These are phyloP conservation scores for Ennomos quercinarius DNA, from an alignment of 2,888 invertebrate genomes.

Conservation along the genomic window DNA sequence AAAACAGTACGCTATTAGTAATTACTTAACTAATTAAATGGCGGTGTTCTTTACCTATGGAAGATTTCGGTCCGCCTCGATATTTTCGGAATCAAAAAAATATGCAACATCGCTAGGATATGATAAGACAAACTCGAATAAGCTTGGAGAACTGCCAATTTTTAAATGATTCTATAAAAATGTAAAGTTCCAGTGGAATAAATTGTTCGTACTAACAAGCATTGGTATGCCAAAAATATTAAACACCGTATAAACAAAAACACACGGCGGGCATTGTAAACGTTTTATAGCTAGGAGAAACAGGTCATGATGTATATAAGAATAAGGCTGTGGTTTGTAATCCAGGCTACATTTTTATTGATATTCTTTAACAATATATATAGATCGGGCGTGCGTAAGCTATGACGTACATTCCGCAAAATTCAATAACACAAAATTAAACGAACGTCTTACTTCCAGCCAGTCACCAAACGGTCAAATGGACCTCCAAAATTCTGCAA, in stretches of 20 bases:
- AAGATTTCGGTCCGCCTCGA: conserved; percentile 14
- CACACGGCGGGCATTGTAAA: conserved; percentile 9
- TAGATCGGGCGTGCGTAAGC: background rate
- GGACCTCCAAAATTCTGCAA: no score
- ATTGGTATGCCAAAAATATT: conserved; percentile 69
- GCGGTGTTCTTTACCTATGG: conserved; percentile 14
- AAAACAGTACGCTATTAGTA: conserved; percentile 16
- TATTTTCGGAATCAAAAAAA: conserved; percentile 30
- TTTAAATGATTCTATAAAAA: conserved; percentile 77
- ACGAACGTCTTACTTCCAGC: no score
- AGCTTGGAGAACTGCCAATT: conserved; percentile 71
- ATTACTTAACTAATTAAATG: conserved; percentile 29
- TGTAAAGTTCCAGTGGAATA: conserved; percentile 70
- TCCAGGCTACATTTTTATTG: conserved; percentile 4
- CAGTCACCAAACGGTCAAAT: no score
- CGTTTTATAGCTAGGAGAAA: conserved; percentile 21
- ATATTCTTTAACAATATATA: background rate
- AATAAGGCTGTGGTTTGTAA: conserved; percentile 12
- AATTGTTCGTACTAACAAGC: conserved; percentile 58
- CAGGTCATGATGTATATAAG: conserved; percentile 15
- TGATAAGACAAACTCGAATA: conserved; percentile 62
- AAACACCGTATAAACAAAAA: conserved; percentile 63
- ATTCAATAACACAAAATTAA: no score
- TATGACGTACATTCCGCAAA: background rate
- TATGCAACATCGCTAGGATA: conserved; percentile 65